Evolutionary conservation across 2,888 invertebrate species (phyloP), one percentile per base, ranked within the genome.

Genomic region (Trissolcus brochymenae): DNA sequence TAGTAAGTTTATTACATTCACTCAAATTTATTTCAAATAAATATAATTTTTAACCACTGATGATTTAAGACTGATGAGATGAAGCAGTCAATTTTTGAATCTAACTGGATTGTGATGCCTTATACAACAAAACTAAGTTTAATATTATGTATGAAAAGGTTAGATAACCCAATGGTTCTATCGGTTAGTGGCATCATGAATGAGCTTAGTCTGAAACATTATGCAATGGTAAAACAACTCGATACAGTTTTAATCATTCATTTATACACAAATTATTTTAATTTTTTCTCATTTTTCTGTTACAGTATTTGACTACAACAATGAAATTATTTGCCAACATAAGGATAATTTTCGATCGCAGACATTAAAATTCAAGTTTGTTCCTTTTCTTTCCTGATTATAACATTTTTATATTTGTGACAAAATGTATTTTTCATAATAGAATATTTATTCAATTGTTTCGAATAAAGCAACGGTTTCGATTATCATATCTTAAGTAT

Each of bases 171-270:
- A 14, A 43, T 71, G 19, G 9, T 61, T n/a, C 43, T 71, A 17
- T 51, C 62, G 16, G 57, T 71, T 41, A 71, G 53, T 29, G 71
- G 62, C 40, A 3, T 57, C 7, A 71, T 71, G 51, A 2, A 3
- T 25, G 43, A 62, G 57, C 51, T 62, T 11, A 62, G 61, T 0
- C 46, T 71, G 14, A 13, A 59, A 43, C 41, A 64, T 29, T 71
- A 57, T 55, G 55, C 56, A 19, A 11, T 4, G 16, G 71, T 71
- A 57, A 50, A 50, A 50, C n/a, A 59, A 11, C n/a, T 25, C 9
- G 11, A 4, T n/a, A 57, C 40, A 21, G 7, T 35, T 35, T 11
- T 29, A n/a, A 25, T 35, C 7, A 49, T 17, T 21, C 9, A 14
- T 25, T 2, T 11, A 19, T 51, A 1, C 11, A 17, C 4, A 62